Conservation (phyloP, 2,113 vertebrate species). For the Neodon shergylaensis region DNA sequence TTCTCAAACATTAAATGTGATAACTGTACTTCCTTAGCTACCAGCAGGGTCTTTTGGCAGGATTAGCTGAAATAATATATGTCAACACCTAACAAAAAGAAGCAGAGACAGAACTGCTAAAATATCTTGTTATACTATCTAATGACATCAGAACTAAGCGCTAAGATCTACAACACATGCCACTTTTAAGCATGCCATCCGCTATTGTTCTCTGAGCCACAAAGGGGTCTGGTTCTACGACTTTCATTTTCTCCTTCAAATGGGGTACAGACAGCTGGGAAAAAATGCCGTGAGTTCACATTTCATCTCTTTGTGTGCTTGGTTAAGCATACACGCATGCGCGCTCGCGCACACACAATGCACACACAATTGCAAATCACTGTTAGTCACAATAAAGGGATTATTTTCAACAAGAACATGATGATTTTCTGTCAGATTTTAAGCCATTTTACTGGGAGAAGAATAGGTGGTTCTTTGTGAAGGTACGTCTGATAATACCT, state of each 20-base stretch:
- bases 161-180: background rate
- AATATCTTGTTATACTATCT: background rate
- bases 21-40: background rate
- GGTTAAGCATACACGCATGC: background rate
- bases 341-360: background rate
- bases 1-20: background rate
- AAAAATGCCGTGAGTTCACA: background rate
- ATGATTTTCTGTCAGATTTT: conserved; percentile 33
- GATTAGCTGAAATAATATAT: background rate
- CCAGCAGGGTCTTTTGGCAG: background rate
- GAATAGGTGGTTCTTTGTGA: background rate
- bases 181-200: background rate
- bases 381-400: background rate
- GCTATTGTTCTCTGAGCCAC: background rate
- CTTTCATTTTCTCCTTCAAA: background rate
- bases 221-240: background rate
- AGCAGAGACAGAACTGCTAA: background rate
- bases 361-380: background rate
- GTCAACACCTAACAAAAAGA: background rate
- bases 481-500: background rate
- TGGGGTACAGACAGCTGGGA: background rate
- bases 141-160: background rate
- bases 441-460: conserved; percentile 21
- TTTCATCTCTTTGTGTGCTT: background rate
- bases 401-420: background rate